Conservation (phyloP, 2,113 vertebrate species). For the Catharus minimus region DNA sequence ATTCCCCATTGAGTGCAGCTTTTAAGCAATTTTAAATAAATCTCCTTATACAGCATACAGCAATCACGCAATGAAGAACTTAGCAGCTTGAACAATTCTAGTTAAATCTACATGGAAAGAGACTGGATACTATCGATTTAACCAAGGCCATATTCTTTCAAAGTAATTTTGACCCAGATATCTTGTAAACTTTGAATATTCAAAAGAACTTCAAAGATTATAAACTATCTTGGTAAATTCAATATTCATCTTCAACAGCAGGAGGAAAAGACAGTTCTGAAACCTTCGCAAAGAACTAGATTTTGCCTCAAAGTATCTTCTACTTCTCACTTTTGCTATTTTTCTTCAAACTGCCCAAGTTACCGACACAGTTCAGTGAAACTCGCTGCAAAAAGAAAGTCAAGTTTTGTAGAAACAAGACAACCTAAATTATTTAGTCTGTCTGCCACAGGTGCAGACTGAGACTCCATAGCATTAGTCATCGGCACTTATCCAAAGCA, state of each 20-base stretch:
- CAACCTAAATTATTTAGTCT: background rate
- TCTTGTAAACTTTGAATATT: background rate
- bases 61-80: background rate
- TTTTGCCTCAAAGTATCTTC: background rate
- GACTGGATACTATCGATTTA: background rate
- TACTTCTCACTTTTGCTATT: background rate
- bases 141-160: background rate
- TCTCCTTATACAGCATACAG: background rate
- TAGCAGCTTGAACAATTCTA: background rate
- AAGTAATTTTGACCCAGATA: background rate
- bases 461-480: background rate
- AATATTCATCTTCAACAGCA: background rate
- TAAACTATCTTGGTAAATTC: background rate
- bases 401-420: background rate
- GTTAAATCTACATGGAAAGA: background rate
- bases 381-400: background rate
- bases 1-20: slow-evolving; percentile 25
- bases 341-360: background rate
- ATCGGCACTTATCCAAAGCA: background rate
- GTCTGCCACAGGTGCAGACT: background rate
- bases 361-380: background rate
- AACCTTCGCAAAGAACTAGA: background rate
- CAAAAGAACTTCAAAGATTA: background rate
- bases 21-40: slow-evolving; percentile 42
- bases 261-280: background rate